phyloP scores from a whole-genome alignment of 2,797 vertebrate species.

The Parauchenoglanis punctatus region DNA sequence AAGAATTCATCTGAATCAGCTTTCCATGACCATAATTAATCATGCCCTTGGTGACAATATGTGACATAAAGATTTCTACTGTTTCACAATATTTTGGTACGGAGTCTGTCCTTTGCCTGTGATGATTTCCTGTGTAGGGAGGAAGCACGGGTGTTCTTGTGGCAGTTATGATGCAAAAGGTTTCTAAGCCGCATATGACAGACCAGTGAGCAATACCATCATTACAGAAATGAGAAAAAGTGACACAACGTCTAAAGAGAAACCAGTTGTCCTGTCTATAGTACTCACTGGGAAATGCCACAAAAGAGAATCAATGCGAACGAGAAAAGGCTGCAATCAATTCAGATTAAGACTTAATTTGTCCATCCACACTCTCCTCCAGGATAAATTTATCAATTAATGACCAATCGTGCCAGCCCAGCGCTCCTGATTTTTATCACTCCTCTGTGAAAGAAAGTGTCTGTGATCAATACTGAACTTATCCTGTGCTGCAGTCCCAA shows the following conservation, averaged over 20 bases:
- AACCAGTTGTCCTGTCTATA: neutral
- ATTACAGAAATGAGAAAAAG: constrained; percentile 15
- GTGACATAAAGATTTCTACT: neutral
- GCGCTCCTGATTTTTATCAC: neutral
- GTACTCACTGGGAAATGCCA: neutral
- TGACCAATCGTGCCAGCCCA: neutral
- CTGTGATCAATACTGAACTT: neutral
- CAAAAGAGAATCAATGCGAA: too few relatives aligned
- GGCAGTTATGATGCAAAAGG: neutral
- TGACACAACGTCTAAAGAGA: neutral
- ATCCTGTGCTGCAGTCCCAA: neutral
- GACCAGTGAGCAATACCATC: neutral
- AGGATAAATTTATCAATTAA: constrained; percentile 4
- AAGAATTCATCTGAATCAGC: neutral
- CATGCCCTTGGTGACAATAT: neutral
- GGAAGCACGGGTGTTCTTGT: constrained; percentile 7
- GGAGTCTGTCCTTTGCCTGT: neutral
- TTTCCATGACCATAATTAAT: neutral
- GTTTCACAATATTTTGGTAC: neutral
- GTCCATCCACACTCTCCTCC: neutral
- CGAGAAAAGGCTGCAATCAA: neutral
- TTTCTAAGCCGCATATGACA: neutral
- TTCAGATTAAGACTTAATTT: constrained; percentile 1
- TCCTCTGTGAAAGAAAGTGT: neutral
- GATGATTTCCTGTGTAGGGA: constrained; percentile 15